Percentiles rank a stretch among this genome's conserved stretches.
Evolutionary conservation across 1,140 invertebrate genomes (phyloP).

Genomic region (Hermetia illucens): DNA sequence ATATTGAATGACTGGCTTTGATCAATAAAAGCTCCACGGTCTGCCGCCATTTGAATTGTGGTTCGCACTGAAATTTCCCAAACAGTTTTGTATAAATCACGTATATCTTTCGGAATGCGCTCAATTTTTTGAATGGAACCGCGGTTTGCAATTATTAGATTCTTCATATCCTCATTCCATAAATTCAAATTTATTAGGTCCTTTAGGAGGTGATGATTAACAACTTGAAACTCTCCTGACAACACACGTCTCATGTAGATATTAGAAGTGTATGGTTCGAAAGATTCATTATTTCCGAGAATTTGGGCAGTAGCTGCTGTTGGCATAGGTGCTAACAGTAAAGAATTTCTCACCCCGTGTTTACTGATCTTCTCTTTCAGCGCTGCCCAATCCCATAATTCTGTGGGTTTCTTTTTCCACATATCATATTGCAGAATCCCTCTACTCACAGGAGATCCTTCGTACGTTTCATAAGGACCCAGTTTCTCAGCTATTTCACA

Average conservation of each 20-base stretch:
- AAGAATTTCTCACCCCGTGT: slow-evolving; percentile 50
- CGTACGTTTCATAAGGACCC: slow-evolving; percentile 51
- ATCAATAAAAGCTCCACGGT: slow-evolving; percentile 89
- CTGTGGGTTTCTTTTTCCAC: slow-evolving; percentile 46
- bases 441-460: slow-evolving; percentile 47
- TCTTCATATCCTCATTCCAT: slow-evolving; percentile 53
- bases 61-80: slow-evolving; percentile 59
- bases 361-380: slow-evolving; percentile 44
- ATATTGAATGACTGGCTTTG: slow-evolving; percentile 94
- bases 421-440: slow-evolving; percentile 59
- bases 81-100: slow-evolving; percentile 55
- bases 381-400: slow-evolving; percentile 43
- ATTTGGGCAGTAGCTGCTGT: slow-evolving; percentile 59
- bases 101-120: slow-evolving; percentile 46
- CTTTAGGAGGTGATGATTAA: slow-evolving; percentile 52
- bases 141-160: slow-evolving; percentile 41
- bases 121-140: slow-evolving; percentile 50
- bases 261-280: slow-evolving; percentile 60
- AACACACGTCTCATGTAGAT: slow-evolving; percentile 52
- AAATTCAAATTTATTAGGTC: slow-evolving; percentile 47
- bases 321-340: slow-evolving; percentile 61
- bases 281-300: slow-evolving; percentile 58
- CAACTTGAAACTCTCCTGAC: slow-evolving; percentile 59
- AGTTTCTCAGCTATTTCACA: slow-evolving; percentile 47
- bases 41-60: slow-evolving; percentile 58